Percentiles rank a stretch among this genome's conserved stretches.
Conservation (phyloP, 1,140 invertebrate genomes). For the Chlorops oryzae region DNA sequence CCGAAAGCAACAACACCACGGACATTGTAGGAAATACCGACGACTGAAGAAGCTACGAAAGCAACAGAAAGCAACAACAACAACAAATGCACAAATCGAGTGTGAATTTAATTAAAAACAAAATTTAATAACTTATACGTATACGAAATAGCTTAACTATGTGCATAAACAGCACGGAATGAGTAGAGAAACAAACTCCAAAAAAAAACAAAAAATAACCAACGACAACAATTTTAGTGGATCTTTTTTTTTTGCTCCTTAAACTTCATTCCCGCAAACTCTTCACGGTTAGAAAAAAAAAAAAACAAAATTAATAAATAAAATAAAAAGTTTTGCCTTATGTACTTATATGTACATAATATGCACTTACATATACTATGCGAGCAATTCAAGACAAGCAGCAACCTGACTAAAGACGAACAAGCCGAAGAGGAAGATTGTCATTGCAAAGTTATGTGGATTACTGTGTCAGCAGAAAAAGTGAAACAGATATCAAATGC, state of each 20-base stretch:
- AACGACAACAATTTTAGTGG: constrained; percentile 16
- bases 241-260: no score
- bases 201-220: constrained; percentile 3
- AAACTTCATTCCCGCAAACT: not conserved
- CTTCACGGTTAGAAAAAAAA: not conserved
- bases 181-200: not conserved
- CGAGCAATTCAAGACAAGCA: no score
- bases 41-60: not conserved
- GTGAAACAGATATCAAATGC: constrained; percentile 11
- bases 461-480: constrained; percentile 21
- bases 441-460: constrained; percentile 26
- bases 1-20: constrained; percentile 18
- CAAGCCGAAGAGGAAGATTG: no score
- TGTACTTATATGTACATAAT: no score
- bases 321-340: no score
- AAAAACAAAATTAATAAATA: constrained; percentile 6
- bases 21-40: constrained; percentile 25
- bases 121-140: no score
- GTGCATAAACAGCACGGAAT: no score
- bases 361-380: no score
- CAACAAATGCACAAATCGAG: no score
- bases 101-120: no score
- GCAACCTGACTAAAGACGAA: no score
- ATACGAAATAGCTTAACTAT: no score
- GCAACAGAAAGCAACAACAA: constrained; percentile 14